Evolutionary conservation across 1,140 invertebrate genomes (phyloP).

Genomic region (Phortica variegata): DNA sequence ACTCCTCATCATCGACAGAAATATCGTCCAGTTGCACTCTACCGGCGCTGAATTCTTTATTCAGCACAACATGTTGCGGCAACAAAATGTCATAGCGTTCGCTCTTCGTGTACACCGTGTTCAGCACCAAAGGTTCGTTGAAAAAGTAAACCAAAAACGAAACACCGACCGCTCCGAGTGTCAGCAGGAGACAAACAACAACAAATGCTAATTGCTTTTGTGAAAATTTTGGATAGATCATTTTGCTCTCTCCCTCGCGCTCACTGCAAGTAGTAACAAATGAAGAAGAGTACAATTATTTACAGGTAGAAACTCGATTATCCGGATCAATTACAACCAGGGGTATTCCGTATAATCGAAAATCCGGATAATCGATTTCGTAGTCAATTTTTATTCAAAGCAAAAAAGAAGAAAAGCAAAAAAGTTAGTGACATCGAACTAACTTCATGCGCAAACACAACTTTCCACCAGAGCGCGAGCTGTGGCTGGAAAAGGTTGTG

Average conservation of each 20-base stretch:
- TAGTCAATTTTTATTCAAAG: too few relatives aligned
- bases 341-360: too few relatives aligned
- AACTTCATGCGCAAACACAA: too few relatives aligned
- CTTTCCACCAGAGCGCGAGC: too few relatives aligned
- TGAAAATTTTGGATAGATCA: slow-evolving; percentile 4
- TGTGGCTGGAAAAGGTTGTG: too few relatives aligned
- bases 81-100: not conserved
- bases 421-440: too few relatives aligned
- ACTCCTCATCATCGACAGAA: not conserved
- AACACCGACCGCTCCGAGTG: slow-evolving; percentile 4
- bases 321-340: too few relatives aligned
- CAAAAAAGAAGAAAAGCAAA: too few relatives aligned
- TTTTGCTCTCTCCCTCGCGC: not conserved
- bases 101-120: not conserved
- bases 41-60: not conserved
- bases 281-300: not conserved
- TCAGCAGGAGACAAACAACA: not conserved
- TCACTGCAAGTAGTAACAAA: not conserved
- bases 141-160: slow-evolving; percentile 3
- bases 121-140: slow-evolving; percentile 3
- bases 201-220: slow-evolving; percentile 1
- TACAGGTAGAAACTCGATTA: not conserved
- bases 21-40: not conserved
- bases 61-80: not conserved
- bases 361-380: too few relatives aligned